Evolutionary conservation across 2,797 vertebrate genomes (phyloP).

Genomic region (Tachyglossus aculeatus): DNA sequence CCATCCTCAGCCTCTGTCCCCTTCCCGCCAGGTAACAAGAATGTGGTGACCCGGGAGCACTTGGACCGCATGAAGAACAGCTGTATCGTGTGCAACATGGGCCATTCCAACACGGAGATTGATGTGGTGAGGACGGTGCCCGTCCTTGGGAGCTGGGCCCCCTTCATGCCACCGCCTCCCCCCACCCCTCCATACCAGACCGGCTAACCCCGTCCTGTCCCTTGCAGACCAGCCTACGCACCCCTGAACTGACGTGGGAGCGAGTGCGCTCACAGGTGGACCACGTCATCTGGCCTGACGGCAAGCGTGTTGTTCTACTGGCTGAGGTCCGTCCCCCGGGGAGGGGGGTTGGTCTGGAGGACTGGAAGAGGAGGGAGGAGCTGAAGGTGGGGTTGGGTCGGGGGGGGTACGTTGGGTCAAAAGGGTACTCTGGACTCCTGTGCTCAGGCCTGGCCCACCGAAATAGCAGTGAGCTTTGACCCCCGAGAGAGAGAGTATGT

Average conservation of each 20-base stretch:
- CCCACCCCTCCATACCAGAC: accelerated
- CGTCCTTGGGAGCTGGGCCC: background rate
- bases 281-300: slow-evolving; percentile 97
- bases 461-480: background rate
- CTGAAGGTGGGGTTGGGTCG: accelerated
- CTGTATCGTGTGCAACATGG: slow-evolving; percentile 98
- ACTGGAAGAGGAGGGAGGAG: no score
- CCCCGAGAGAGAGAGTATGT: background rate
- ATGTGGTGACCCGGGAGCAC: slow-evolving; percentile 94
- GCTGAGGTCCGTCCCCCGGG: slow-evolving; percentile 83
- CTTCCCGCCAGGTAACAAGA: slow-evolving; percentile 89
- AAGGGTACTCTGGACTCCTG: background rate
- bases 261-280: slow-evolving; percentile 97
- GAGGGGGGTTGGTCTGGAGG: background rate
- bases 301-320: slow-evolving; percentile 93
- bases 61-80: slow-evolving; percentile 98
- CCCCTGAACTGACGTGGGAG: slow-evolving; percentile 97
- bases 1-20: background rate
- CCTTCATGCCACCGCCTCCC: background rate
- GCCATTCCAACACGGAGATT: slow-evolving; percentile 97
- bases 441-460: background rate
- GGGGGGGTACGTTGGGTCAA: background rate
- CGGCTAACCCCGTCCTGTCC: background rate
- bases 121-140: slow-evolving; percentile 86
- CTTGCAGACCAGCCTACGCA: slow-evolving; percentile 90